Percentiles rank a stretch among this genome's conserved stretches.
phyloP scores from a whole-genome alignment of 2,797 vertebrate species.

The Argya squamiceps region DNA sequence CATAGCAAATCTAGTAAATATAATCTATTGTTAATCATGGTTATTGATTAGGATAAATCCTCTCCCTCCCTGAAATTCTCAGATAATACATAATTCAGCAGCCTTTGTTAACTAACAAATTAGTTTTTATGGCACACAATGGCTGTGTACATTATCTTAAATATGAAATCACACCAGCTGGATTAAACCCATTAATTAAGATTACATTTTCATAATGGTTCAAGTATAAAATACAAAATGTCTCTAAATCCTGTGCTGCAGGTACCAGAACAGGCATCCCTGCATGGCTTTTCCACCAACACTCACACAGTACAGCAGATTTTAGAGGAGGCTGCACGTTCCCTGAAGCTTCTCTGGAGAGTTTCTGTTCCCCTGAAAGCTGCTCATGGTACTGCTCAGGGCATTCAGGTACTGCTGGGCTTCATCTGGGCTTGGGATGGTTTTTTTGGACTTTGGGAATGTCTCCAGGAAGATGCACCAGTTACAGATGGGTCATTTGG shows the following conservation, averaged over 20 bases:
- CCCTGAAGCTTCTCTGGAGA: slow-evolving; percentile 90
- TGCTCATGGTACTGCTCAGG: slow-evolving; percentile 47
- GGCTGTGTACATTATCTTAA: neutral
- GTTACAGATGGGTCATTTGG: neutral
- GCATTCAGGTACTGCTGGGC: slow-evolving; percentile 77
- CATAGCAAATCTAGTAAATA: slow-evolving; percentile 23
- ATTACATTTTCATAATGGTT: neutral
- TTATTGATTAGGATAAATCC: slow-evolving; percentile 59
- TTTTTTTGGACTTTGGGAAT: neutral
- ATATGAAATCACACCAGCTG: neutral
- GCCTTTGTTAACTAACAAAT: slow-evolving; percentile 41
- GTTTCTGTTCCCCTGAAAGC: slow-evolving; percentile 82
- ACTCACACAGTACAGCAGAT: slow-evolving; percentile 82
- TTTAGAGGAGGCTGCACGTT: slow-evolving; percentile 85
- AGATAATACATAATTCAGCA: slow-evolving; percentile 48
- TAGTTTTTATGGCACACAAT: slow-evolving; percentile 8
- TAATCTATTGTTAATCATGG: slow-evolving; percentile 55
- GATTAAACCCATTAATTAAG: slow-evolving; percentile 35
- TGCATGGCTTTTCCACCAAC: slow-evolving; percentile 70
- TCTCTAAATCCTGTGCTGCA: neutral
- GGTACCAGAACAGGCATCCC: slow-evolving; percentile 68
- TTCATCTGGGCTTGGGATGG: neutral
- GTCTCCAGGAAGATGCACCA: neutral
- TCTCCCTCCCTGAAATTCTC: slow-evolving; percentile 7
- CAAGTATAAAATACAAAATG: neutral